A percentile compares a stretch with the other conserved stretches of the same genome.
Evolutionary conservation across 1,140 invertebrate species (phyloP).

Genomic region (Antheraea mylitta): DNA sequence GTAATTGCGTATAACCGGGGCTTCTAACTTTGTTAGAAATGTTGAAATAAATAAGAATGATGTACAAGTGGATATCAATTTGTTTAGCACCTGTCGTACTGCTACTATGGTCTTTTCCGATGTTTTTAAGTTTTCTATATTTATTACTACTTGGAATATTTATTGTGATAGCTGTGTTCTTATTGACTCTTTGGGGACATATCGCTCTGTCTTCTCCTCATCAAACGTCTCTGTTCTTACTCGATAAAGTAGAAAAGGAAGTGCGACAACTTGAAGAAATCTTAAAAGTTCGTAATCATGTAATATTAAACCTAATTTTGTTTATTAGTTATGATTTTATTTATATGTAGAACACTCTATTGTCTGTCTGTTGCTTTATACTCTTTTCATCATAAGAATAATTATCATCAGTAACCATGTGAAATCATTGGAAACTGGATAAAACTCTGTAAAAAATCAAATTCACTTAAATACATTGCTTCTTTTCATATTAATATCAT

Average conservation of each 20-base stretch:
- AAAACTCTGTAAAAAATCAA: too few species aligned
- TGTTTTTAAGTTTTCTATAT: slow-evolving; percentile 47
- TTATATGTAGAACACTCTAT: too few species aligned
- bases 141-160: slow-evolving; percentile 49
- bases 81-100: slow-evolving; percentile 41
- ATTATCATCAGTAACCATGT: too few species aligned
- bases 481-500: too few species aligned
- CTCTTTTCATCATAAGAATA: too few species aligned
- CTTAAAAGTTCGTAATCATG: slow-evolving; percentile 32
- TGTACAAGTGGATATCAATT: slow-evolving; percentile 42
- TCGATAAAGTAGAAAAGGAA: slow-evolving; percentile 72
- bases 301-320: slow-evolving; percentile 22
- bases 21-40: background rate
- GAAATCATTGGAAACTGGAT: too few species aligned
- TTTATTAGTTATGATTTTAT: background rate
- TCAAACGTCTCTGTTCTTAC: slow-evolving; percentile 64
- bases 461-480: too few species aligned
- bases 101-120: slow-evolving; percentile 54
- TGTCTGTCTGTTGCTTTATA: too few species aligned
- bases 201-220: slow-evolving; percentile 71
- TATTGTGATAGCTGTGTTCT: slow-evolving; percentile 44
- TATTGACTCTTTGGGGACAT: slow-evolving; percentile 68
- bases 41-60: background rate
- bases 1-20: background rate
- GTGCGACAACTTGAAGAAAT: slow-evolving; percentile 56